Evolutionary conservation across 2,888 invertebrate genomes (phyloP), one percentile per base, ranked within the genome.

Genomic region (Drosophila silvestris): DNA sequence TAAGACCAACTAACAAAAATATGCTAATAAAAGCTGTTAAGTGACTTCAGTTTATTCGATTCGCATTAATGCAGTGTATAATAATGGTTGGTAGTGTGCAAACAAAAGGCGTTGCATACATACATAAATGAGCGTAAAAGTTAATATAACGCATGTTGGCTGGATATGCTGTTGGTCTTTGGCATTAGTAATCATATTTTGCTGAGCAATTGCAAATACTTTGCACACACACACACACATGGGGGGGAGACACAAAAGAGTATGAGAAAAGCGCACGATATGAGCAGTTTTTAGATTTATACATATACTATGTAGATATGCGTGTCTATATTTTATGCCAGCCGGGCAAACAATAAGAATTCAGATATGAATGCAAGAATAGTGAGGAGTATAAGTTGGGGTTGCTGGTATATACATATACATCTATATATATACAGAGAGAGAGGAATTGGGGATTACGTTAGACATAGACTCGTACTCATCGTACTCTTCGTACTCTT

Each of bases 151-250:
- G 69, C 81, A 81, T 70, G 70, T 71, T 76, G 81, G 58, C 66
- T 77, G 71, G 62, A 53, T 81, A 52, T 60, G 82, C 53, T 72
- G 79, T 53, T 58, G 78, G 79, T 74, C 82, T 70, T 73, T 77
- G 89, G 90, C 89, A 85, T 88, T 88, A 83, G 89, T 85, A 90
- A 90, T 88, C 85, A 90, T 90, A 88, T 88, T 90, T 90, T 82
- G 83, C 83, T 75, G 74, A 85, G 89, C 83, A 85, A 79, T 87
- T 79, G 82, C 79, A 79, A 77, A 89, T 89, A 80, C 71, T 72
- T 68, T 44, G 56, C 74, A 63, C 47, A 75, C 52, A 69, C 53
- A 65, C 37, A 70, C 28, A 58, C 39, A 68, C 14, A 19, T 22
- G 16, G 0, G 28, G 26, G n/a, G 3, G 33, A n/a, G 35, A 16